Base-by-base conservation (phyloP, 2,113 vertebrate genomes). In the Salvelinus alpinus region DNA sequence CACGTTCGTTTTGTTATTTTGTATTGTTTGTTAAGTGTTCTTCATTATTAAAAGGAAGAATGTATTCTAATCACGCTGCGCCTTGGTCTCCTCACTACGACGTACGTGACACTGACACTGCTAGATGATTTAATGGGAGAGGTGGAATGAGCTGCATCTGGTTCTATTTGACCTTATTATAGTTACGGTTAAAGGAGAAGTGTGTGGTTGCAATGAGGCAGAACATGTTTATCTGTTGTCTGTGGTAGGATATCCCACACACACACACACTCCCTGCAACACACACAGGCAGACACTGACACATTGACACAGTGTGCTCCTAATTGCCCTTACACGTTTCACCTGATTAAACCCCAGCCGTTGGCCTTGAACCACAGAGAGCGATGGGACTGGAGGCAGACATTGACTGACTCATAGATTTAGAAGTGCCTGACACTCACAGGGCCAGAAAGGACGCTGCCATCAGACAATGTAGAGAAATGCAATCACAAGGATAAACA, bases 311-410 rank as follows among this genome's bases (percentile, higher is more conserved):
- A 70, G 29, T 18, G 25, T 27, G 24, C 51, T 60, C 66, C 72
- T 75, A 75, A 82, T 75, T 75, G 65, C 62, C 69, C 72, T 34
- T 57, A 78, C 62, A 68, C 13, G 69, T 64, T 34, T 48, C 64
- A 69, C n/a, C 44, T 70, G 70, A 69, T 72, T 69, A 76, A 76
- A 29, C 64, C 59, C 67, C 24, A 38, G n/a, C 34, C 34, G 20
- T 67, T 74, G 59, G 22, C 24, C 24, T 6, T 25, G 38, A 69
- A 20, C 64, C 16, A 31, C 8, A 69, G 51, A 13, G 8, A 69
- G 60, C 12, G 1, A 12, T 27, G 27, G 71, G 31, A 25, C n/a
- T 44, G 38, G 16, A 71, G 25, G 14, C 70, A 71, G 70, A 20
- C 70, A 71, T 20, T 47, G 34, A 13, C 9, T 38, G 31, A 68